Conservation (phyloP, 2,797 vertebrate species). For the Eulemur albifrons region DNA sequence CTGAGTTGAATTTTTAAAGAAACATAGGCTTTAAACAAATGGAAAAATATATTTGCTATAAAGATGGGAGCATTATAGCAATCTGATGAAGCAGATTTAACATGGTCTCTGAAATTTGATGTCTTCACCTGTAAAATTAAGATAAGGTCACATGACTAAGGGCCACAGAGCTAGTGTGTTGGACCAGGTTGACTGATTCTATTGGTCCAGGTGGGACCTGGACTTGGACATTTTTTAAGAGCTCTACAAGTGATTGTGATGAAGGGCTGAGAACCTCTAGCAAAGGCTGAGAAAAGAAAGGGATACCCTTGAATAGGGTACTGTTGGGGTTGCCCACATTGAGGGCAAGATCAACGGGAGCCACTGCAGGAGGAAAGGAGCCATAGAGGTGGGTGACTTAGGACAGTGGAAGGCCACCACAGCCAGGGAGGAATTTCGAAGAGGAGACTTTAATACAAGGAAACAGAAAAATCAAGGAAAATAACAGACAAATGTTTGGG, state of each 20-base stretch:
- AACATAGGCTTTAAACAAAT: background rate
- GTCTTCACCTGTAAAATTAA: background rate
- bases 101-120: background rate
- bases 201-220: background rate
- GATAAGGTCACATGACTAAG: background rate
- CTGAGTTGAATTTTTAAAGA: constrained; percentile 18
- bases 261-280: background rate
- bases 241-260: background rate
- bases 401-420: background rate
- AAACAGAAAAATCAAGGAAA: constrained; percentile 11
- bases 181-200: background rate
- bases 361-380: background rate
- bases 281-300: background rate
- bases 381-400: no score
- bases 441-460: background rate
- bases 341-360: background rate
- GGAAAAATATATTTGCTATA: background rate
- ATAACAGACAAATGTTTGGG: background rate
- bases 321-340: background rate
- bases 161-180: background rate
- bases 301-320: background rate
- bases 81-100: background rate
- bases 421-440: background rate
- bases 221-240: background rate
- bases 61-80: background rate